These are phyloP conservation scores for Pollachius pollachius DNA, from an alignment of 2,113 vertebrate genomes.

Conservation along the genomic window DNA sequence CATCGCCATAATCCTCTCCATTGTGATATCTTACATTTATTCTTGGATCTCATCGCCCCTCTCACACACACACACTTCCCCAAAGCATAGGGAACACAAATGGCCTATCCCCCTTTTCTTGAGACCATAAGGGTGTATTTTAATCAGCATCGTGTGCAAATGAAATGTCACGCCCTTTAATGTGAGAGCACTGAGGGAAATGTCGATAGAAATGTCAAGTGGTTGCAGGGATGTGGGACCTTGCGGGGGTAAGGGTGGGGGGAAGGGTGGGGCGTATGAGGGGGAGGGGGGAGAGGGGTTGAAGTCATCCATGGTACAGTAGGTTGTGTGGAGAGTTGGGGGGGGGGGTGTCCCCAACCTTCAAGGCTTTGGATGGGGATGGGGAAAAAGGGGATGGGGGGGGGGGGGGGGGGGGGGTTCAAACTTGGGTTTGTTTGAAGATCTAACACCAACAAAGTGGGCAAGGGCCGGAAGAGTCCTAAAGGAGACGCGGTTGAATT, in stretches of 20 bases:
- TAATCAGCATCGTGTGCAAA: conserved; percentile 81
- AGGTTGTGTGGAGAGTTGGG: conserved; percentile 58
- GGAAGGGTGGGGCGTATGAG: not conserved
- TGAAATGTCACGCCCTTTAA: conserved; percentile 83
- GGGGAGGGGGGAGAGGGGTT: conserved; percentile 44
- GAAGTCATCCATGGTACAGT: conserved; percentile 73
- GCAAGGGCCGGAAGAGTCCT: no score
- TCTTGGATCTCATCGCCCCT: conserved; percentile 31
- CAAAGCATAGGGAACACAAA: conserved; percentile 49
- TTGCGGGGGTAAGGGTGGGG: not conserved
- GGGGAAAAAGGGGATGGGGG: not conserved
- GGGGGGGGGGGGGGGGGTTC: no score
- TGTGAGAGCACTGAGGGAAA: conserved; percentile 78
- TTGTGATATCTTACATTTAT: conserved; percentile 40
- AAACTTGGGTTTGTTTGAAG: no score
- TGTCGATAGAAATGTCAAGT: conserved; percentile 84
- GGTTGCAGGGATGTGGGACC: conserved; percentile 74
- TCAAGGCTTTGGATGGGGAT: conserved; percentile 39
- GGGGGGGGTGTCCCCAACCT: conserved; percentile 72
- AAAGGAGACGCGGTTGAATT: no score
- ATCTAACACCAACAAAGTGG: no score
- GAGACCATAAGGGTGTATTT: conserved; percentile 73
- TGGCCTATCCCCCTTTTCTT: conserved; percentile 50
- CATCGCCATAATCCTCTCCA: conserved; percentile 26
- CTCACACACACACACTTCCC: not conserved